A percentile compares a stretch with the other conserved stretches of the same genome.
These are phyloP conservation scores for Desoria tigrina DNA, from an alignment of 2,888 invertebrate genomes.

Conservation along the genomic window DNA sequence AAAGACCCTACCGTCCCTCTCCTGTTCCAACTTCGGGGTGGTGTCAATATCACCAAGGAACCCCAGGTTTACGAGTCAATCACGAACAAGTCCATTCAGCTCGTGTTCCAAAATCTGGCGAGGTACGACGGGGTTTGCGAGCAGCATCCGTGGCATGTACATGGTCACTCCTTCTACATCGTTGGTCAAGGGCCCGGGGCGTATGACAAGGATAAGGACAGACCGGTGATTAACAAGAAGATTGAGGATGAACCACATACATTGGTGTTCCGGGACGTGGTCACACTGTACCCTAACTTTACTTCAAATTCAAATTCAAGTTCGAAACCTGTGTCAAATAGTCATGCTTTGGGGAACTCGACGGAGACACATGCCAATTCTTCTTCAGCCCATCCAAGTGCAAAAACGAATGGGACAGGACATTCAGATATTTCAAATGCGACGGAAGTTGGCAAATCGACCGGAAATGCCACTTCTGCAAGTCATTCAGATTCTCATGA, in stretches of 20 bases:
- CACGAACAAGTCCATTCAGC: slow-evolving; percentile 32
- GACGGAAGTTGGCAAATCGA: too few species aligned
- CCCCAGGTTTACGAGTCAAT: slow-evolving; percentile 28
- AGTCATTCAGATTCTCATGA: too few species aligned
- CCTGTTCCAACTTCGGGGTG: slow-evolving; percentile 31
- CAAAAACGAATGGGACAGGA: too few species aligned
- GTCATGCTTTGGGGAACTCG: too few species aligned
- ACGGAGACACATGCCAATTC: background rate
- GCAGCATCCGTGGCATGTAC: slow-evolving; percentile 22
- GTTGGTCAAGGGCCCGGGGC: slow-evolving; percentile 21
- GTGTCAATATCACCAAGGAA: slow-evolving; percentile 29
- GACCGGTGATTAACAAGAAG: background rate
- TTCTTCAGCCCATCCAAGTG: background rate
- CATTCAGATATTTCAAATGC: too few species aligned
- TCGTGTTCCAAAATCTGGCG: slow-evolving; percentile 39
- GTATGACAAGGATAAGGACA: slow-evolving; percentile 1
- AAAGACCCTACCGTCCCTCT: slow-evolving; percentile 23
- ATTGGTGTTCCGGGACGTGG: slow-evolving; percentile 19
- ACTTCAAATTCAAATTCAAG: background rate
- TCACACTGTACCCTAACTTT: slow-evolving; percentile 4
- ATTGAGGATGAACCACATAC: background rate
- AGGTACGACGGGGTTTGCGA: slow-evolving; percentile 39
- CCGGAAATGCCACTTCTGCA: too few species aligned
- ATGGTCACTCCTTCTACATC: slow-evolving; percentile 21
- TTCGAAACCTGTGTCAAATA: too few species aligned